Base-by-base conservation (phyloP, 2,888 invertebrate species). In the Drosophila phalerata region DNA sequence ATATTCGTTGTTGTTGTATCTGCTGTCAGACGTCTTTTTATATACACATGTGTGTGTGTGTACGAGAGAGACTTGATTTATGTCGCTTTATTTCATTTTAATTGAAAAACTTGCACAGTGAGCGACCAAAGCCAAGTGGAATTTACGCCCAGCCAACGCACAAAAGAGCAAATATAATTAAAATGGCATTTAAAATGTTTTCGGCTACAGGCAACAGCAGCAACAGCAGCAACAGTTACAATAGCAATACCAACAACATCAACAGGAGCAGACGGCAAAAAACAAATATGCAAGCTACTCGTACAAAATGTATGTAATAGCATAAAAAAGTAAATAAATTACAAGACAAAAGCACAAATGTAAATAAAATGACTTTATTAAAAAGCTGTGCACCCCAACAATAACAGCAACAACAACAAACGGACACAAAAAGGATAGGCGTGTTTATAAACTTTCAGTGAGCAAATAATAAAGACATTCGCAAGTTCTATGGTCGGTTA, bases 41-140 rank as follows among this genome's bases (percentile, higher is more conserved):
- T 57, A 37, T 58, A 42, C 61, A 51, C 58, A 58, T 76, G 61
- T 65, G 60, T 75, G 22, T 49, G 55, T 47, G 40, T 19, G 47
- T 11, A 64, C 15, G 30, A 63, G 57, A 38, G 38, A 57, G 63
- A 64, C 87, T 81, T 84, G 83, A 84, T 84, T 84, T 84, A 84
- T 87, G 88, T 85, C 83, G 73, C 87, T 84, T 84, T 84, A 84
- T 84, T 84, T 87, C 85, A 87, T 85, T 84, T 83, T 84, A 87
- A 84, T 84, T 84, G 83, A 84, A 84, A 83, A 84, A 84, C 83
- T 84, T 85, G 75, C 82, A 69, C 79, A 64, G 48, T 70, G 61
- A 73, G 74, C 78, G 65, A 75, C 63, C 63, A 63, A 48, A 63
- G 63, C 63, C 63, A 63, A 63, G 63, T 63, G 47, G 63, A 63